Conservation (phyloP, 2,113 vertebrate genomes). For the Castor canadensis region DNA sequence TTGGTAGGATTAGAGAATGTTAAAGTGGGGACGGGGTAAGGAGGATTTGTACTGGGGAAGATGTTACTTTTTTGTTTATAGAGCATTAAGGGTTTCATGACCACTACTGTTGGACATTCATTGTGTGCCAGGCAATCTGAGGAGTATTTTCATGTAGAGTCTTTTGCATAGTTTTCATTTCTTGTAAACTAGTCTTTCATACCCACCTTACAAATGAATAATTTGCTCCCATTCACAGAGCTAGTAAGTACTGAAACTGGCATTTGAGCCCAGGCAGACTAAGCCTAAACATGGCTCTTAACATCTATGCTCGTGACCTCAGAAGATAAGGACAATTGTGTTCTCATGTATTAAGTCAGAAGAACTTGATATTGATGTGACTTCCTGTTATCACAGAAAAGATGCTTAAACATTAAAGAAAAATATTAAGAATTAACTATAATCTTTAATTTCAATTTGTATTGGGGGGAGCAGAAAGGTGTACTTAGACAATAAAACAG, state of each 20-base stretch:
- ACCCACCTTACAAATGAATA: too few relatives aligned
- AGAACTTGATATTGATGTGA: neutral
- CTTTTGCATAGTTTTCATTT: neutral
- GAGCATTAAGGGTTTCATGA: neutral
- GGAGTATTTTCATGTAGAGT: neutral
- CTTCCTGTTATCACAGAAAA: neutral
- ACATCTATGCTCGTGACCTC: neutral
- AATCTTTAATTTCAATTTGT: neutral
- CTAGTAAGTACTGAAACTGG: neutral
- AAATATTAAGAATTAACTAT: neutral
- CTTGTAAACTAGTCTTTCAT: too few relatives aligned
- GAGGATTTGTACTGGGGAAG: neutral
- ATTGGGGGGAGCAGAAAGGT: neutral
- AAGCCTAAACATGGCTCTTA: neutral
- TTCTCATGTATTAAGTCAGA: neutral
- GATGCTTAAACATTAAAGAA: neutral
- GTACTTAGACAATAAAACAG: neutral
- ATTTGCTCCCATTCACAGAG: neutral
- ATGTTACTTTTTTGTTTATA: neutral
- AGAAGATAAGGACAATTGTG: neutral
- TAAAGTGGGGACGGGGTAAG: neutral
- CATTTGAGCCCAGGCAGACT: neutral
- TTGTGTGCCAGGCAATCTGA: neutral
- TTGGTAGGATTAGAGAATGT: neutral
- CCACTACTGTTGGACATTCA: neutral